Conservation (phyloP, 2,797 vertebrate genomes). For the Decapterus maruadsi region DNA sequence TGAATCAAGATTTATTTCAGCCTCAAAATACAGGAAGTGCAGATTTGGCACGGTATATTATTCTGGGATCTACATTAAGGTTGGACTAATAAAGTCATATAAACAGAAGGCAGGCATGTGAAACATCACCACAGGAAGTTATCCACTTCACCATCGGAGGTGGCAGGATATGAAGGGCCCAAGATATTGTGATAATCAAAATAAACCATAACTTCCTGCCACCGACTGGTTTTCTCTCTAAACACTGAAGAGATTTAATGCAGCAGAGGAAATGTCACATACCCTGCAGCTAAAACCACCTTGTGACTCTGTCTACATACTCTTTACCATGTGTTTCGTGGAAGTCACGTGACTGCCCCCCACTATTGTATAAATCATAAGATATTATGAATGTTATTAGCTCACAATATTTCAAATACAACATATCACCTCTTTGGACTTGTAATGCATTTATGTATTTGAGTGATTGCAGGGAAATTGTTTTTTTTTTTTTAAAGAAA, state of each 20-base stretch:
- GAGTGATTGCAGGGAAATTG: too few species aligned
- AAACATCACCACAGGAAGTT: conserved; percentile 61
- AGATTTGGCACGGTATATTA: conserved; percentile 66
- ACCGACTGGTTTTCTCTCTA: conserved; percentile 44
- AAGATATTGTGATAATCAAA: conserved; percentile 53
- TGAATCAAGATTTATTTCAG: conserved; percentile 74
- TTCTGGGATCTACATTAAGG: conserved; percentile 50
- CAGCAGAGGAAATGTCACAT: conserved; percentile 34
- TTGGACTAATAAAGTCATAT: conserved; percentile 42
- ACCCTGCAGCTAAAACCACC: conserved; percentile 21
- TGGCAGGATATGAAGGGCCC: conserved; percentile 54
- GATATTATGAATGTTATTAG: conserved; percentile 20
- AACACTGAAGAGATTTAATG: conserved; percentile 56
- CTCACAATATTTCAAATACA: conserved; percentile 21
- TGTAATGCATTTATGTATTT: too few species aligned
- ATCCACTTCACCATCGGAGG: conserved; percentile 47
- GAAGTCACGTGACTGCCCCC: conserved; percentile 16
- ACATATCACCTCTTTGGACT: conserved; percentile 13
- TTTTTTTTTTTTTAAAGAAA: too few species aligned
- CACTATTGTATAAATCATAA: conserved; percentile 14
- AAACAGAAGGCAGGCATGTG: conserved; percentile 60
- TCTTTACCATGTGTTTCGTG: background rate
- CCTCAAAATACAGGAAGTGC: conserved; percentile 63
- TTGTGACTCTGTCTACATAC: background rate
- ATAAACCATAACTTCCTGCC: conserved; percentile 58